Evolutionary conservation across 2,888 invertebrate species (phyloP).

Genomic region (Tetragnatha montana): DNA sequence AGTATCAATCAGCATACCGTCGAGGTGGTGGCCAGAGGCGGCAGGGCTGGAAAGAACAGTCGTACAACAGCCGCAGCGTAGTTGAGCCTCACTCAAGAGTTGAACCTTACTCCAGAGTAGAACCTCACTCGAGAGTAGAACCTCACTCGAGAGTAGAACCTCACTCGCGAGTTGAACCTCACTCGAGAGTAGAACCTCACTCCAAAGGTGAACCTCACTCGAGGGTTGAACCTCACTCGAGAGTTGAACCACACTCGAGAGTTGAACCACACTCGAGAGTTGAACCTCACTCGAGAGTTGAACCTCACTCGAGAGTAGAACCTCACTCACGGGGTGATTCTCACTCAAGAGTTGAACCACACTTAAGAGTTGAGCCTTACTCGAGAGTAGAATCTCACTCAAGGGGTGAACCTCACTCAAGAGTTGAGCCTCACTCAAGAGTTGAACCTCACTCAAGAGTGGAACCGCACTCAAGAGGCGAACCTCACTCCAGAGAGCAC

Average conservation of each 20-base stretch:
- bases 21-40: slow-evolving; percentile 59
- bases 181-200: slow-evolving; percentile 20
- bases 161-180: too few species aligned
- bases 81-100: slow-evolving; percentile 36
- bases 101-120: slow-evolving; percentile 25
- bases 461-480: background rate
- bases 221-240: slow-evolving; percentile 36
- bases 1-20: slow-evolving; percentile 57
- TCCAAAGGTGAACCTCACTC: slow-evolving; percentile 20
- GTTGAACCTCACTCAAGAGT: slow-evolving; percentile 28
- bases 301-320: slow-evolving; percentile 30
- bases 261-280: slow-evolving; percentile 55
- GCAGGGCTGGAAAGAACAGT: slow-evolving; percentile 67
- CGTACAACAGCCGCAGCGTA: slow-evolving; percentile 57
- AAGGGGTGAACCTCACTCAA: too few species aligned
- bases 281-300: slow-evolving; percentile 37
- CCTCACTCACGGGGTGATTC: too few species aligned
- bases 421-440: slow-evolving; percentile 26
- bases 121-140: background rate
- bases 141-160: too few species aligned
- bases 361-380: slow-evolving; percentile 41
- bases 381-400: slow-evolving; percentile 10
- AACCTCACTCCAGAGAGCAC: slow-evolving; percentile 31
- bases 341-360: background rate
- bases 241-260: slow-evolving; percentile 6